A percentile compares a stretch with the other conserved stretches of the same genome.
phyloP scores from a whole-genome alignment of 2,888 invertebrate genomes.

The Trichacis sp. region DNA sequence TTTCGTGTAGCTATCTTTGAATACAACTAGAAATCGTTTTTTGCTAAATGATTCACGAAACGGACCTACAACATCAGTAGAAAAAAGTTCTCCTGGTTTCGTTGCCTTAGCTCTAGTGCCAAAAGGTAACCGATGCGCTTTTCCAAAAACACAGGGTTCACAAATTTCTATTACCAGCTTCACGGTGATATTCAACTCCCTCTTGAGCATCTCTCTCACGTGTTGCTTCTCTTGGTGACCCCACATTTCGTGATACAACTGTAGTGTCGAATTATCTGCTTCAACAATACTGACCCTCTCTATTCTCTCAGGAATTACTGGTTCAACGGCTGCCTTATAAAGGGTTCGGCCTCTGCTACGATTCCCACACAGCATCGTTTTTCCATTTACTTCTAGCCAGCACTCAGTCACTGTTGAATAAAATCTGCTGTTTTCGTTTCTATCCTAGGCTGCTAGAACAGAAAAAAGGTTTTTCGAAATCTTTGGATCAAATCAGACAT shows the following conservation, averaged over 20 bases:
- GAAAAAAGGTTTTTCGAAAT: constrained; percentile 52
- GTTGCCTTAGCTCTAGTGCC: constrained; percentile 32
- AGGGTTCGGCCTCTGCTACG: constrained; percentile 42
- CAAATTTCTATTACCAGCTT: constrained; percentile 45
- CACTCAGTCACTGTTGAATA: constrained; percentile 40
- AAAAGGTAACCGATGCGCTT: constrained; percentile 51
- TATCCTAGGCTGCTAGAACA: constrained; percentile 49
- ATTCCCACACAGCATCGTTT: constrained; percentile 33
- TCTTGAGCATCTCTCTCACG: constrained; percentile 48
- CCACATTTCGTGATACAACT: constrained; percentile 55
- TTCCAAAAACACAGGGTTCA: constrained; percentile 49
- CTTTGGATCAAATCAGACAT: constrained; percentile 51
- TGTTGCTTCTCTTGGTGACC: constrained; percentile 58
- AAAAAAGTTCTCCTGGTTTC: constrained; percentile 35
- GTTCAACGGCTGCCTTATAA: constrained; percentile 44
- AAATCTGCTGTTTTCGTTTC: constrained; percentile 34
- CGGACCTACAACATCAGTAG: constrained; percentile 42
- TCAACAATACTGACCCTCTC: constrained; percentile 24
- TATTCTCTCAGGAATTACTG: constrained; percentile 32
- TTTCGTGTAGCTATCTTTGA: constrained; percentile 42
- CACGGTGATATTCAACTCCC: constrained; percentile 46
- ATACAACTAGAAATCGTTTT: constrained; percentile 36
- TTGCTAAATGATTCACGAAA: constrained; percentile 31
- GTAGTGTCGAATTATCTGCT: constrained; percentile 32
- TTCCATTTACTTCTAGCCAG: constrained; percentile 33